A percentile compares a stretch with the other conserved stretches of the same genome.
Evolutionary conservation across 2,888 invertebrate species (phyloP).

Genomic region (Lochmaea capreae): DNA sequence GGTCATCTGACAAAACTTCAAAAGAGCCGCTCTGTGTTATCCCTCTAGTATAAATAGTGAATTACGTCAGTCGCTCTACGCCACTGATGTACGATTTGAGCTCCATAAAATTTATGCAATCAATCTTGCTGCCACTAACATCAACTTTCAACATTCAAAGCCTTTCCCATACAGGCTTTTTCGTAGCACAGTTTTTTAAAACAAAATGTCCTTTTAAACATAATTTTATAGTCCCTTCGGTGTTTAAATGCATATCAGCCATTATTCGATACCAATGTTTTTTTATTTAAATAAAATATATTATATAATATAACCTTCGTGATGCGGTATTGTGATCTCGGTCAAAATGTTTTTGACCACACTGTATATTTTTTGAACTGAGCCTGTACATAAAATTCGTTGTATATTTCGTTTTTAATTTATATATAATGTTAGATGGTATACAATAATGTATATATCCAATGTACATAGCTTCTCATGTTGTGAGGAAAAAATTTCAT

Average conservation of each 20-base stretch:
- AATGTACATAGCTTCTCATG: conserved; percentile 63
- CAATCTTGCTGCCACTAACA: too few relatives aligned
- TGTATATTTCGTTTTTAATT: conserved; percentile 59
- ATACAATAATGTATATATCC: conserved; percentile 55
- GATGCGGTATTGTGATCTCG: conserved; percentile 62
- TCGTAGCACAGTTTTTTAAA: too few relatives aligned
- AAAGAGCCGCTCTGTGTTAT: too few relatives aligned
- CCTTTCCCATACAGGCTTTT: too few relatives aligned
- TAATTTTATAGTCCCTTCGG: too few relatives aligned
- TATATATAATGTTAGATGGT: conserved; percentile 48
- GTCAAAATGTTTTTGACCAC: conserved; percentile 55
- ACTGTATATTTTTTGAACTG: conserved; percentile 54
- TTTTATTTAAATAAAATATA: conserved; percentile 3
- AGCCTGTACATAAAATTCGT: conserved; percentile 58
- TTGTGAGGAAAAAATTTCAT: conserved; percentile 56
- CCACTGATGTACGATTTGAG: too few relatives aligned
- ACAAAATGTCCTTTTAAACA: too few relatives aligned
- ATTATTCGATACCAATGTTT: background rate
- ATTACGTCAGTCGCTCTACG: too few relatives aligned
- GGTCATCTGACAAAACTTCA: too few relatives aligned
- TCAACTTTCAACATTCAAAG: too few relatives aligned
- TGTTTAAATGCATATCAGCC: too few relatives aligned
- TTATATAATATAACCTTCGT: conserved; percentile 46
- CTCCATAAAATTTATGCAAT: background rate
- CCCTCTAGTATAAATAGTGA: too few relatives aligned